A percentile compares a stretch with the other conserved stretches of the same genome.
Conservation (phyloP, 2,888 invertebrate genomes). For the Trissolcus japonicus region DNA sequence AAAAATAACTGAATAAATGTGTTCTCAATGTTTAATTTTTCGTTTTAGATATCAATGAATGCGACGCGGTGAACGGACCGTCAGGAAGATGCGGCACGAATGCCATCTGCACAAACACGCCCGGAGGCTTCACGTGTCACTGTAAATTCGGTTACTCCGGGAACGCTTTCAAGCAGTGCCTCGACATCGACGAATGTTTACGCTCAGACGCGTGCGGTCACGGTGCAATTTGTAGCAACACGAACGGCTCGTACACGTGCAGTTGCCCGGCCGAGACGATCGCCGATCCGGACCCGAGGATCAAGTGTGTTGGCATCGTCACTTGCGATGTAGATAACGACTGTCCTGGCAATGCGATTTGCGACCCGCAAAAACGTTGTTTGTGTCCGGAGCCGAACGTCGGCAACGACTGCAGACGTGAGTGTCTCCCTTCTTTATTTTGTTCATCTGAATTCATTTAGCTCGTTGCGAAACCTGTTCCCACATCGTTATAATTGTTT, state of each 20-base stretch:
- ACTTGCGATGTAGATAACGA: slow-evolving; percentile 85
- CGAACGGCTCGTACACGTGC: slow-evolving; percentile 86
- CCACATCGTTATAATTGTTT: not conserved
- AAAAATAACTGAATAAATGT: too few relatives aligned
- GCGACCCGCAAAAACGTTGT: slow-evolving; percentile 86
- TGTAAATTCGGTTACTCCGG: slow-evolving; percentile 92
- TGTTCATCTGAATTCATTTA: too few relatives aligned
- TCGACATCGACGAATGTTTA: slow-evolving; percentile 89
- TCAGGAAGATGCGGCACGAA: slow-evolving; percentile 90
- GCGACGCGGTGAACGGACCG: slow-evolving; percentile 86
- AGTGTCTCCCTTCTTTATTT: slow-evolving; percentile 76
- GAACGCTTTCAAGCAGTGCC: slow-evolving; percentile 88
- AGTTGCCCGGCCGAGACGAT: slow-evolving; percentile 88
- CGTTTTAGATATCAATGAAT: slow-evolving; percentile 89
- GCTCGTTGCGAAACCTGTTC: not conserved
- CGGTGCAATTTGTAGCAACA: slow-evolving; percentile 88
- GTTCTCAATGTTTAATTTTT: not conserved
- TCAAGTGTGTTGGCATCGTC: slow-evolving; percentile 89
- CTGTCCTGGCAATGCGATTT: slow-evolving; percentile 93
- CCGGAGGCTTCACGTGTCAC: slow-evolving; percentile 87
- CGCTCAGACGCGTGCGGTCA: slow-evolving; percentile 84
- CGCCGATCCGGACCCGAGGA: slow-evolving; percentile 89
- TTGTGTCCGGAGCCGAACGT: slow-evolving; percentile 93
- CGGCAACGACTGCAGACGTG: slow-evolving; percentile 94
- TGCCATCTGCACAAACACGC: slow-evolving; percentile 87